Evolutionary conservation across 2,797 vertebrate genomes (phyloP).

Genomic region (Acipenser transmontanus): DNA sequence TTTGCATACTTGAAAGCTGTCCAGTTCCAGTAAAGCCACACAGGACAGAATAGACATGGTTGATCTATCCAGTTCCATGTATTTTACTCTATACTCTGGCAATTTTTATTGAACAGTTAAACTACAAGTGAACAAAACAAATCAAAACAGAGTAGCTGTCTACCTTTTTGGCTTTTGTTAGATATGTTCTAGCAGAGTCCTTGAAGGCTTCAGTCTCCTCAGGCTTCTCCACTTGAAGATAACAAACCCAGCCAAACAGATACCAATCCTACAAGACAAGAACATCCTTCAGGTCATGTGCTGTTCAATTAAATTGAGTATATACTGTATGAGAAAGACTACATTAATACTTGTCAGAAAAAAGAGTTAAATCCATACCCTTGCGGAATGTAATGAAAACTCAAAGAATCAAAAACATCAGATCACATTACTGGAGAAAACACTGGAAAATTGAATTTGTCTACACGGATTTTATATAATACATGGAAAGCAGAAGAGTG

Average conservation of each 20-base stretch:
- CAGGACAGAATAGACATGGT: too few relatives aligned
- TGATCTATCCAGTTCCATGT: too few relatives aligned
- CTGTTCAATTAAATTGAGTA: constrained; percentile 31
- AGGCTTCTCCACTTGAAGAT: constrained; percentile 49
- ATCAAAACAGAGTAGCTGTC: constrained; percentile 28
- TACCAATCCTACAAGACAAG: constrained; percentile 63
- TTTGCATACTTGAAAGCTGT: too few relatives aligned
- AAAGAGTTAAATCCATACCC: constrained; percentile 19
- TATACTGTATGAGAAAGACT: constrained; percentile 19
- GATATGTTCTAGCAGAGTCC: constrained; percentile 54
- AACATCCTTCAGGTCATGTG: constrained; percentile 31
- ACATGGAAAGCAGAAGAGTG: too few relatives aligned
- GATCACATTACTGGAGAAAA: neutral
- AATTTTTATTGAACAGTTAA: constrained; percentile 13
- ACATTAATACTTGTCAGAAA: constrained; percentile 29
- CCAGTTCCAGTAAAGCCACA: too few relatives aligned
- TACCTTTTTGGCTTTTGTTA: constrained; percentile 69
- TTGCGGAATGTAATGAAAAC: constrained; percentile 7
- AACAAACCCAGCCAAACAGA: constrained; percentile 65
- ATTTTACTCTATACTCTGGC: too few relatives aligned
- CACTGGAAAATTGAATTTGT: too few relatives aligned
- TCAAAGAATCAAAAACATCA: neutral
- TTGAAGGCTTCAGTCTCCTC: constrained; percentile 48
- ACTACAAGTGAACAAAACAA: constrained; percentile 28
- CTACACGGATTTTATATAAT: too few relatives aligned